Conservation (phyloP, 2,113 vertebrate genomes). For the Erinaceus europaeus region DNA sequence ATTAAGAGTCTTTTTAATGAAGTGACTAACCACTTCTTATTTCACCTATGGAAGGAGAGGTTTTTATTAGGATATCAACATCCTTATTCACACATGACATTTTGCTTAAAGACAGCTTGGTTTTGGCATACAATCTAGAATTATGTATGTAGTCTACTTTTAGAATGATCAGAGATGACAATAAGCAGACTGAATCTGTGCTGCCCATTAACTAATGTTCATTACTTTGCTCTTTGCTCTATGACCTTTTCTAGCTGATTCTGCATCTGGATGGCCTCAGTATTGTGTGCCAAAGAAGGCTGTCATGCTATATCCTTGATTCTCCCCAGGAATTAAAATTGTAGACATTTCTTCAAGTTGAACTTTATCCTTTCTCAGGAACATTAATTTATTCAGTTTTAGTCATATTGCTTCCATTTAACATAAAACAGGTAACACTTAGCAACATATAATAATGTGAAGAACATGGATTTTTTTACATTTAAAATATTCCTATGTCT, state of each 20-base stretch:
- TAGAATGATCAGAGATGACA: neutral
- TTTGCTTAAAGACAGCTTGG: neutral
- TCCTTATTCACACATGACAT: neutral
- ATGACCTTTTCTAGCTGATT: slow-evolving; percentile 22
- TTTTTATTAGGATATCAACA: neutral
- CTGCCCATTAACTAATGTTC: neutral
- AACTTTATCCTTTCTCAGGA: neutral
- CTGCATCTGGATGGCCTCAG: slow-evolving; percentile 5
- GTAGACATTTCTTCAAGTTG: neutral
- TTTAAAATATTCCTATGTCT: neutral
- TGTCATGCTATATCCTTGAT: neutral
- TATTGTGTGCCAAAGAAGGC: neutral
- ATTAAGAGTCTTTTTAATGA: neutral
- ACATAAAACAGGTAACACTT: slow-evolving; percentile 5
- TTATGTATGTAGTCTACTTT: neutral
- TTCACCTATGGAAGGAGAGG: neutral
- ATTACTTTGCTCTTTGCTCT: slow-evolving; percentile 1
- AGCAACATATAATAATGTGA: neutral
- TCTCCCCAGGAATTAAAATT: neutral
- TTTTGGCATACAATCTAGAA: neutral
- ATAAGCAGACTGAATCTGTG: neutral
- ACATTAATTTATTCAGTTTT: neutral
- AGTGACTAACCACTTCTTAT: neutral
- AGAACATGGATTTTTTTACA: neutral
- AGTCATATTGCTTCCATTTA: neutral